Conservation (phyloP, 1,140 invertebrate species). For the Metopolophium dirhodum region DNA sequence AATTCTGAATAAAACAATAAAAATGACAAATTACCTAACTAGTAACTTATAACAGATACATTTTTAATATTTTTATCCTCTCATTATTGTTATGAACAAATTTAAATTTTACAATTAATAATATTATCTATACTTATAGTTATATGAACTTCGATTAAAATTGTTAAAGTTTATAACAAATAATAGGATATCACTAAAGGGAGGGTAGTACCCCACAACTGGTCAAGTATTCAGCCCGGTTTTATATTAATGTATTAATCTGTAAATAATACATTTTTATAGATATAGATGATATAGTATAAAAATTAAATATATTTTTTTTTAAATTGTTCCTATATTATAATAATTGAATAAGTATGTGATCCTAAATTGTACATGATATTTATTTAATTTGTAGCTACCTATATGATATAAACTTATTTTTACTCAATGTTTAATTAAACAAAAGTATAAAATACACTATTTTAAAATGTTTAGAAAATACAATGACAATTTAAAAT, state of each 20-base stretch:
- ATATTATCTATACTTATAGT: background rate
- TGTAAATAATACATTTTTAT: background rate
- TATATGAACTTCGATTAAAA: background rate
- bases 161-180: background rate
- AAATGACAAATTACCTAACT: background rate
- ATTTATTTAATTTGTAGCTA: background rate
- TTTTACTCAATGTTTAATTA: background rate
- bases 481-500: too few species aligned
- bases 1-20: background rate
- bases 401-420: background rate
- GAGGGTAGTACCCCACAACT: background rate
- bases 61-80: background rate
- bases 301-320: background rate
- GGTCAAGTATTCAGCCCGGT: background rate
- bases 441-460: background rate
- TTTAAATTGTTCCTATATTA: slow-evolving; percentile 33
- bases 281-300: background rate
- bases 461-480: background rate
- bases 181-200: background rate
- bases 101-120: background rate
- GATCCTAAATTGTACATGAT: background rate
- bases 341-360: background rate
- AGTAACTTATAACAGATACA: background rate
- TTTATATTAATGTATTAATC: background rate
- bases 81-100: background rate